Evolutionary conservation across 2,888 invertebrate genomes (phyloP), one percentile per base, ranked within the genome.

Genomic region (Euplagia quadripunctaria): DNA sequence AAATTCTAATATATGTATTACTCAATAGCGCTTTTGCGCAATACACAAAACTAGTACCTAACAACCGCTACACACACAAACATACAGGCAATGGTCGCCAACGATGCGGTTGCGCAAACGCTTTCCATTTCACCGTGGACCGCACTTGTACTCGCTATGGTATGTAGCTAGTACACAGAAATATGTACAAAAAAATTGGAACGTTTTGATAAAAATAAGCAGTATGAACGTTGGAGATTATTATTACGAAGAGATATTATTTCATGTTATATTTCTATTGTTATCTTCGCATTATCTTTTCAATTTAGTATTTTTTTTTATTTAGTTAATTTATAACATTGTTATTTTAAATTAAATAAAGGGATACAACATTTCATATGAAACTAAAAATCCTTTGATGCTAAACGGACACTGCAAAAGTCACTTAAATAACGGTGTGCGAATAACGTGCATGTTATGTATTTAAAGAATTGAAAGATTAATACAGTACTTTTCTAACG

Each of bases 101-200:
- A 70, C 79, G 79, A 68, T 74, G 78, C 58, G 64, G 90, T 95
- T 95, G 94, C 94, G 94, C 93, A 95, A 95, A 89, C 92, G 93
- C 94, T 95, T 95, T 95, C 94, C 93, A 92, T 95, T 95, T 95
- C 95, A 93, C 93, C 90, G 86, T 86, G 79, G 81, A 80, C 79
- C 80, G 82, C 82, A 82, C 78, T 79, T 78, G 75, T 75, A 79
- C 73, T 75, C 49, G 49, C 63, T 67, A 71, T 68, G 64, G 67
- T 64, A 67, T 58, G 66, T 67, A 61, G 7, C 66, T 64, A 63
- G 66, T 31, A 52, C 49, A 46, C 20, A 68, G 49, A 71, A 31
- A 65, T 55, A 68, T 63, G 67, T 68, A 41, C 41, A 20, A 17
- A 61, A n/a, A 9, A 69, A 41, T 66, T 17, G 49, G 16, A 49